These are phyloP conservation scores for Melinaea menophilus DNA, from an alignment of 2,888 invertebrate species.

Conservation along the genomic window DNA sequence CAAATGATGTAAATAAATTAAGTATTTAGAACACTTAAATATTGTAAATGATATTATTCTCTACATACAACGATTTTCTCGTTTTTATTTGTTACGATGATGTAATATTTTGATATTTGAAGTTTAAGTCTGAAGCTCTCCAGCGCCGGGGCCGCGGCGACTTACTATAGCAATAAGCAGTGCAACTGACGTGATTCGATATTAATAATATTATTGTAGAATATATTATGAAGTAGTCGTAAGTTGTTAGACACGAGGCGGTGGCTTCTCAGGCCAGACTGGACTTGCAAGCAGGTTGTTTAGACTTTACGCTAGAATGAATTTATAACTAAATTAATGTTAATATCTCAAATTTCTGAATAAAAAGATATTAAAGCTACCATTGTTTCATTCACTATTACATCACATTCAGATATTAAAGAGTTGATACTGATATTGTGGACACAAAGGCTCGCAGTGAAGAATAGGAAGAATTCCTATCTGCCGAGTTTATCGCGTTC, in stretches of 20 bases:
- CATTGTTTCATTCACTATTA: slow-evolving; percentile 39
- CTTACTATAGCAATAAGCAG: slow-evolving; percentile 61
- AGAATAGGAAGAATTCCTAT: slow-evolving; percentile 33
- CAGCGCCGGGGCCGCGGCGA: slow-evolving; percentile 33
- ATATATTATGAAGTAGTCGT: slow-evolving; percentile 12
- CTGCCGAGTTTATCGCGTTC: slow-evolving; percentile 33
- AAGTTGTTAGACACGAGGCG: slow-evolving; percentile 26
- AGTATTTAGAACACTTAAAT: slow-evolving; percentile 43
- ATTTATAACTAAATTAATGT: slow-evolving; percentile 64
- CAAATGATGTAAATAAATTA: slow-evolving; percentile 39
- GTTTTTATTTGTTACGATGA: slow-evolving; percentile 54
- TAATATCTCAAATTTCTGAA: slow-evolving; percentile 66
- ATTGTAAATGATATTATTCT: slow-evolving; percentile 35
- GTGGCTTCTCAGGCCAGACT: slow-evolving; percentile 41
- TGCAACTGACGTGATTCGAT: slow-evolving; percentile 56
- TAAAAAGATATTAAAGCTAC: slow-evolving; percentile 49
- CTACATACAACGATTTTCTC: slow-evolving; percentile 61
- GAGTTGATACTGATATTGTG: slow-evolving; percentile 22
- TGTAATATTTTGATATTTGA: slow-evolving; percentile 59
- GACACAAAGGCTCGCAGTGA: slow-evolving; percentile 31
- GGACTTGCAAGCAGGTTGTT: slow-evolving; percentile 65
- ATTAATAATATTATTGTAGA: slow-evolving; percentile 33
- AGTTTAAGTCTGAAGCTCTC: slow-evolving; percentile 48
- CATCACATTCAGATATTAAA: slow-evolving; percentile 24
- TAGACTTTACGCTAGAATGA: slow-evolving; percentile 65